Base-by-base conservation (phyloP, 2,797 vertebrate genomes). In the Tapirus indicus region DNA sequence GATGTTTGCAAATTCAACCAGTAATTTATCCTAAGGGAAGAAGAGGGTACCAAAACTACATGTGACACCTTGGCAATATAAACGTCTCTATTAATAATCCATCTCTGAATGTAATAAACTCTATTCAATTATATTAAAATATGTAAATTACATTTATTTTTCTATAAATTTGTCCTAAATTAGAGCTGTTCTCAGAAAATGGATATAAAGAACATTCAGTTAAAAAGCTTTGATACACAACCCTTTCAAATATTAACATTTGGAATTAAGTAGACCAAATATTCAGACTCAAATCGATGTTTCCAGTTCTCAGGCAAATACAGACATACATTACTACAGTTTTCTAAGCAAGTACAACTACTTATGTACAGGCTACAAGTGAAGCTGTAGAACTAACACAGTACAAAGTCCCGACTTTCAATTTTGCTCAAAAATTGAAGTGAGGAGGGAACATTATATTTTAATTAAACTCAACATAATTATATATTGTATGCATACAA, bases 21-120 rank as follows among this genome's bases (percentile, higher is more conserved):
- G 47, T 56, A 80, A 54, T 89, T 83, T 92, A 92, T 62, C 64
- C 92, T 94, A 66, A 95, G 7, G 38, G 11, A 11, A 58, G n/a
- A 95, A 38, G 47, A 77, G 4, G 2, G 38, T 23, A 44, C 29
- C 25, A 47, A 82, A 75, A 85, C 72, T 88, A 44, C 9, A 62
- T n/a, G 20, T 77, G 32, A 88, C n/a, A 54, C n/a, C 79, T 41
- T 47, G 8, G 2, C 52, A 78, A 79, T 44, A 74, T 29, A 82
- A 71, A 27, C 32, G 6, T 64, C 41, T 93, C 44, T 62, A 49
- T 20, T 56, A 83, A 91, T 58, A 85, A 62, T 41, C 25, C 6
- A 72, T 29, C 27, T 38, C 35, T 58, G 18, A 96, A 44, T 60
- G 7, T n/a, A 35, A 66, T 68, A 71, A 87, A 78, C 16, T 83